Percentiles rank a stretch among this genome's conserved stretches.
Evolutionary conservation across 2,888 invertebrate species (phyloP).

Genomic region (Trisateles emortualis): DNA sequence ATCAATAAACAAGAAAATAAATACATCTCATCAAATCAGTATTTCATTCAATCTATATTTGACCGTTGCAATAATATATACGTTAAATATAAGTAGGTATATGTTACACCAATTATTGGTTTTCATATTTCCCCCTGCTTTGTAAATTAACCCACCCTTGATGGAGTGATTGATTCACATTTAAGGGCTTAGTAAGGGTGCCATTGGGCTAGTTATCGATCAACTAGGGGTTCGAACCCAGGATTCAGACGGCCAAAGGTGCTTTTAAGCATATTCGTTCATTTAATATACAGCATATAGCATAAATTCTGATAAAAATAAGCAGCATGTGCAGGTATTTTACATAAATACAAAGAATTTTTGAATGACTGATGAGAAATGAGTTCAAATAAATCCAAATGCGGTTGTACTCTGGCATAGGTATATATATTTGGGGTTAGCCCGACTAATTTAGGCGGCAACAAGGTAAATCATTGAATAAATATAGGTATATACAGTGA

Average conservation of each 20-base stretch:
- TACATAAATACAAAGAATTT: constrained; percentile 5
- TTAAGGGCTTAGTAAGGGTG: not conserved
- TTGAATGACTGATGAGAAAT: not conserved
- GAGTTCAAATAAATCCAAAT: not conserved
- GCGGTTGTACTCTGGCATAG: not conserved
- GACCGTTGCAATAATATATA: no score
- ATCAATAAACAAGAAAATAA: no score
- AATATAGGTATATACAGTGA: not conserved
- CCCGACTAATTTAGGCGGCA: no score
- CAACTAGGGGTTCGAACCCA: constrained; percentile 7
- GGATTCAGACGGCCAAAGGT: not conserved
- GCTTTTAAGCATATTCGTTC: not conserved
- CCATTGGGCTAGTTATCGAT: not conserved
- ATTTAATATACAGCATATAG: constrained; percentile 3
- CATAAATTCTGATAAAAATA: constrained; percentile 18
- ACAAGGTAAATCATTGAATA: no score
- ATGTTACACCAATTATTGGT: not conserved
- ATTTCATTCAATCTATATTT: no score
- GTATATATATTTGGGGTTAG: no score
- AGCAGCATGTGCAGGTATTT: constrained; percentile 16
- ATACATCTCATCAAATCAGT: no score
- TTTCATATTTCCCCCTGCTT: not conserved
- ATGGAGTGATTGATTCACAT: not conserved
- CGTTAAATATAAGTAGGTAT: not conserved
- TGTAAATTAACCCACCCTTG: not conserved